Percentiles rank a stretch among this genome's conserved stretches.
Conservation (phyloP, 2,113 vertebrate genomes). For the Onychorhynchus coronatus region DNA sequence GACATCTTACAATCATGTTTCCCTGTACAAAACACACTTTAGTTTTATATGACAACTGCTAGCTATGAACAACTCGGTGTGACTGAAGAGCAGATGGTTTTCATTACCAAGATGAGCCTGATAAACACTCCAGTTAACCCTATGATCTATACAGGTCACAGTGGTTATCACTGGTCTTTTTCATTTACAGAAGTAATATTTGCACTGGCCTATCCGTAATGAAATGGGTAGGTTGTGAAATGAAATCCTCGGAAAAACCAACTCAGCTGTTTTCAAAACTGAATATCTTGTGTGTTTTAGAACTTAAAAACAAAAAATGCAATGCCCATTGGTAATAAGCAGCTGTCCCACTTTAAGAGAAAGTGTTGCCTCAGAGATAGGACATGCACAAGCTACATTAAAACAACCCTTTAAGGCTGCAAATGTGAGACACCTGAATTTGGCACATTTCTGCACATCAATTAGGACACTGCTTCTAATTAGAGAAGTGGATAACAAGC, state of each 20-base stretch:
- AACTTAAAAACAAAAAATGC: background rate
- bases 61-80: background rate
- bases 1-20: background rate
- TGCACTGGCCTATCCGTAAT: background rate
- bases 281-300: background rate
- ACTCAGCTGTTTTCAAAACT: background rate
- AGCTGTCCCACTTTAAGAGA: background rate
- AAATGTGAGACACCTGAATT: background rate
- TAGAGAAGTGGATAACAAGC: conserved; percentile 1
- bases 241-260: background rate
- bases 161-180: conserved; percentile 23
- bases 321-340: background rate
- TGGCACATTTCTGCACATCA: background rate
- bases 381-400: background rate
- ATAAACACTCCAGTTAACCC: conserved; percentile 38
- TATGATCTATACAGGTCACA: background rate
- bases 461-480: conserved; percentile 11
- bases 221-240: background rate
- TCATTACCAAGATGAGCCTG: conserved; percentile 3
- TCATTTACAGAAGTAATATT: conserved; percentile 54
- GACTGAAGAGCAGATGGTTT: conserved; percentile 19
- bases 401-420: background rate
- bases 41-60: background rate
- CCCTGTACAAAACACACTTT: background rate
- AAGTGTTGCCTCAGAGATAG: background rate